These are phyloP conservation scores for Apamea monoglypha DNA, from an alignment of 2,888 invertebrate genomes.

Conservation along the genomic window DNA sequence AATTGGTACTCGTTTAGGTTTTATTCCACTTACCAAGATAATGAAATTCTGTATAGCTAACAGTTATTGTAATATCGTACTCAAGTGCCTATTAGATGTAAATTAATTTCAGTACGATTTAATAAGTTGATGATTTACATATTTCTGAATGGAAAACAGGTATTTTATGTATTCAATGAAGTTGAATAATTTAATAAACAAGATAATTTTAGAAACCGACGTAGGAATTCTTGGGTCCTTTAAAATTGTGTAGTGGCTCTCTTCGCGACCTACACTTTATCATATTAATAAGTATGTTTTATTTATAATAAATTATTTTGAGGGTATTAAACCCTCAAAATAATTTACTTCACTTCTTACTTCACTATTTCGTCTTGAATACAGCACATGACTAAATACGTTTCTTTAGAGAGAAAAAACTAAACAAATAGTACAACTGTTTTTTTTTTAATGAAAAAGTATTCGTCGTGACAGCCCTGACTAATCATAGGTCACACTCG, in stretches of 20 bases:
- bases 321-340: no score
- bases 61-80: not conserved
- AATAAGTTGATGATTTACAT: constrained; percentile 25
- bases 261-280: not conserved
- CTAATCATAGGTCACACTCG: constrained; percentile 32
- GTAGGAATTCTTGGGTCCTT: not conserved
- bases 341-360: no score
- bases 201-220: not conserved
- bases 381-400: not conserved
- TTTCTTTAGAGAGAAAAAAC: not conserved
- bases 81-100: not conserved
- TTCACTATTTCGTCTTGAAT: not conserved
- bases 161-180: constrained; percentile 17
- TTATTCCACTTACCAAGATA: not conserved
- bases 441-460: no score
- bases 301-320: no score
- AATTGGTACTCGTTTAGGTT: not conserved
- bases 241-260: not conserved
- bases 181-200: not conserved
- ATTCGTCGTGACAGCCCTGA: constrained; percentile 28
- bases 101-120: constrained; percentile 26
- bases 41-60: not conserved
- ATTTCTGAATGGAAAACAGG: constrained; percentile 23
- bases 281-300: not conserved
- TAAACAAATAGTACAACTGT: no score